Base-by-base conservation (phyloP, 2,797 vertebrate genomes). In the Myotis planiceps region DNA sequence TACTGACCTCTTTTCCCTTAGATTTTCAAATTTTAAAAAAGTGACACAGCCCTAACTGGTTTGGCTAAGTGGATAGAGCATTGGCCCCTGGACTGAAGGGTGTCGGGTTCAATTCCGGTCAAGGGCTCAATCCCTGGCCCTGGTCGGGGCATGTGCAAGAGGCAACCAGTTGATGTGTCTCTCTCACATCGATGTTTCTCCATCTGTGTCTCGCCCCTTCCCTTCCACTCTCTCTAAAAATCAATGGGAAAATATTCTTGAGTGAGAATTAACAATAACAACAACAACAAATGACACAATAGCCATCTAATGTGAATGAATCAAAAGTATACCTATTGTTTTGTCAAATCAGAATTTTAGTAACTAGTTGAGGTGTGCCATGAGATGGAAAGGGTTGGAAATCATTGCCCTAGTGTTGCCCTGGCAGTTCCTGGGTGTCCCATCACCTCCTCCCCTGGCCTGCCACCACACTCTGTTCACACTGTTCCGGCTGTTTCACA, bases 401-500 rank as follows among this genome's bases (percentile, higher is more conserved):
- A 49, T 32, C 19, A 6, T 32, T 13, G 19, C 60, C 32, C 55
- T 21, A 16, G 37, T 47, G 10, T 0, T 69, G 60, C 39, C 90
- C 49, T 72, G 32, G 60, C 65, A 32, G 0, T 12, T 47, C n/a
- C 42, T 49, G 49, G 0, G 47, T 27, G 12, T 14, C 16, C 16
- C 45, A 0, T 68, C 27, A 4, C 74, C 15, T 37, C 7, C 23
- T 69, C 42, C 0, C 6, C 10, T 5, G 32, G 19, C 3, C 10
- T 32, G 23, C 19, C 27, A 32, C 79, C 37, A 6, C 29, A 34
- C 27, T 69, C n/a, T 25, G 8, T 42, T 49, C 23, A 29, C 27
- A 1, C 23, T 37, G 12, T 29, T 42, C 15, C 3, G 0, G 13
- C 25, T 4, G 8, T 37, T 55, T 49, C 53, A 7, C 27, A 1